Evolutionary conservation across 1,140 invertebrate species (phyloP).

Genomic region (Scaptomyza pallida): DNA sequence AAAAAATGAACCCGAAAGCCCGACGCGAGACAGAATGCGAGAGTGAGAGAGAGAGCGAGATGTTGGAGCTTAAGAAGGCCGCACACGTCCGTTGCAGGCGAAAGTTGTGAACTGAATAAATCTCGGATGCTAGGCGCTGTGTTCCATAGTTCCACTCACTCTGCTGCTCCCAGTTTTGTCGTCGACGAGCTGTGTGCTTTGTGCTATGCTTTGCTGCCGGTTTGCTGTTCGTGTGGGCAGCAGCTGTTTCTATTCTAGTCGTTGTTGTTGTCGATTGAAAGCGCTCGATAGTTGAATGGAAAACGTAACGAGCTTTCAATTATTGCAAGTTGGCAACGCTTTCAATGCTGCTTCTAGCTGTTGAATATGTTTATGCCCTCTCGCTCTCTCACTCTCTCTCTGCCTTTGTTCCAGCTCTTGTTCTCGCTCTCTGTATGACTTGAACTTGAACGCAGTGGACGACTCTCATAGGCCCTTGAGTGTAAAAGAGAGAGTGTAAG

Average conservation of each 20-base stretch:
- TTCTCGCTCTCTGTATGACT: constrained; percentile 46
- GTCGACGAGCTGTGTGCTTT: constrained; percentile 21
- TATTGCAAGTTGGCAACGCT: neutral
- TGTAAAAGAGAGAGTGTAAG: neutral
- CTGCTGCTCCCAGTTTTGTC: constrained; percentile 23
- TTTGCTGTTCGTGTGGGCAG: constrained; percentile 15
- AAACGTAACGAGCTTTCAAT: constrained; percentile 48
- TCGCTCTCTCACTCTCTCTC: neutral
- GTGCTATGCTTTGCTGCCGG: constrained; percentile 26
- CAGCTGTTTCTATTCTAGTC: constrained; percentile 53
- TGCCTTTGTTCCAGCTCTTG: constrained; percentile 34
- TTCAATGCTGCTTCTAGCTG: constrained; percentile 44
- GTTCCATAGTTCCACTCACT: constrained; percentile 39
- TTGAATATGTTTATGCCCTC: constrained; percentile 47
- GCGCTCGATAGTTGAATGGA: constrained; percentile 31
- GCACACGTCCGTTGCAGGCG: constrained; percentile 67
- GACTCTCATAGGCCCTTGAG: constrained; percentile 7
- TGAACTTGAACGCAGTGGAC: constrained; percentile 36
- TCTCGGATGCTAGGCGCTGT: constrained; percentile 59
- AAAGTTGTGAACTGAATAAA: constrained; percentile 78
- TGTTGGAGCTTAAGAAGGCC: neutral
- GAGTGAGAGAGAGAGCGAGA: too few relatives aligned
- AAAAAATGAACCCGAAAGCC: neutral
- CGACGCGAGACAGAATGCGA: too few relatives aligned
- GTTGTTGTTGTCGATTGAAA: constrained; percentile 52